A percentile compares a stretch with the other conserved stretches of the same genome.
These are phyloP conservation scores for Frieseomelitta varia DNA, from an alignment of 1,140 invertebrate species.

Conservation along the genomic window DNA sequence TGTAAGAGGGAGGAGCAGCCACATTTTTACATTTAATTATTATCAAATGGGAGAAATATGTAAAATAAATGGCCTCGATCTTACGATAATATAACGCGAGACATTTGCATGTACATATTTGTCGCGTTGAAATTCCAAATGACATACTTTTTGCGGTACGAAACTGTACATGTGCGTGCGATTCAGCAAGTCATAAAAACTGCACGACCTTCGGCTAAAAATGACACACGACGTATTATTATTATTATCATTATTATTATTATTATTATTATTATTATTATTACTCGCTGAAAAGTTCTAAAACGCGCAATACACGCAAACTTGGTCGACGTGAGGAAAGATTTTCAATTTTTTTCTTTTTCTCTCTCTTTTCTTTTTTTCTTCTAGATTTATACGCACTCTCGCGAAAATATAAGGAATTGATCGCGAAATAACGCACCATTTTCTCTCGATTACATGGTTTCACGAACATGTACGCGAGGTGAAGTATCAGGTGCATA, in stretches of 20 bases:
- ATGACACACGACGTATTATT: not conserved
- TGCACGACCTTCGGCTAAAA: not conserved
- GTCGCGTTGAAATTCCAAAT: not conserved
- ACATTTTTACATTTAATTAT: too few relatives aligned
- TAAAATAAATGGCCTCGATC: not conserved
- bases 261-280: too few relatives aligned
- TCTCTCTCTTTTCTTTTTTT: too few relatives aligned
- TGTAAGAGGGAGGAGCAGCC: too few relatives aligned
- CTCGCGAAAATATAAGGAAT: too few relatives aligned
- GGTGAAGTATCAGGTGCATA: not conserved
- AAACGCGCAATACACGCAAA: not conserved
- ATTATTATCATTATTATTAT: not conserved
- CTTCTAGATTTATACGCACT: too few relatives aligned
- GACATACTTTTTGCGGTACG: not conserved
- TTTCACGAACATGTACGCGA: not conserved
- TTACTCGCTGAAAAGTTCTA: not conserved
- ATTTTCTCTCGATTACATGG: not conserved
- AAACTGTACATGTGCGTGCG: not conserved
- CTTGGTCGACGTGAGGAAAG: too few relatives aligned
- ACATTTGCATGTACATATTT: slow-evolving; percentile 9
- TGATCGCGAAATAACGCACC: too few relatives aligned
- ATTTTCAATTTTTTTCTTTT: too few relatives aligned
- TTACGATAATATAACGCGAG: not conserved
- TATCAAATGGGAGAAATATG: not conserved
- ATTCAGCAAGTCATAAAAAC: not conserved